Evolutionary conservation across 2,888 invertebrate species (phyloP).

Genomic region (Galerucella calmariensis): DNA sequence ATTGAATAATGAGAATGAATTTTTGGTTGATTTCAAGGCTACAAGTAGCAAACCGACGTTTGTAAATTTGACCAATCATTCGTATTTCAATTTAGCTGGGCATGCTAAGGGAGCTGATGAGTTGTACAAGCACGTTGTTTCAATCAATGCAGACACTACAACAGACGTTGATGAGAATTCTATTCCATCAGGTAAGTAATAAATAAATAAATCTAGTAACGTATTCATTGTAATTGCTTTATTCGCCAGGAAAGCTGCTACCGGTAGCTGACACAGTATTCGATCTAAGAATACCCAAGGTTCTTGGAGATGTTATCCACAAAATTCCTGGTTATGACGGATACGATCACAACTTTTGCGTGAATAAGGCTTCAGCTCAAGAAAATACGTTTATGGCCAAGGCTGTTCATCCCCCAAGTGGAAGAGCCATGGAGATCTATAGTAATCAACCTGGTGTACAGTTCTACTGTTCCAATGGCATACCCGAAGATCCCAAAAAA

Average conservation of each 20-base stretch:
- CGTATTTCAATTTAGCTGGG: slow-evolving; percentile 94
- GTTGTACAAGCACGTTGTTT: slow-evolving; percentile 76
- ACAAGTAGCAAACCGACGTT: slow-evolving; percentile 82
- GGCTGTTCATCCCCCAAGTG: slow-evolving; percentile 74
- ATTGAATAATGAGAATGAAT: slow-evolving; percentile 78
- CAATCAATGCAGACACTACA: slow-evolving; percentile 81
- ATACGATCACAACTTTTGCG: slow-evolving; percentile 86
- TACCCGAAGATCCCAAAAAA: slow-evolving; percentile 69
- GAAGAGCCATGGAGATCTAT: slow-evolving; percentile 76
- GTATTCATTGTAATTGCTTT: slow-evolving; percentile 9
- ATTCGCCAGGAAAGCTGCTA: slow-evolving; percentile 72
- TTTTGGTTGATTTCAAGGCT: slow-evolving; percentile 81
- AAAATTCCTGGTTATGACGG: slow-evolving; percentile 75
- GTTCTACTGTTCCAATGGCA: slow-evolving; percentile 84
- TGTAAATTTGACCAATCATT: slow-evolving; percentile 87
- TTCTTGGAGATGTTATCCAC: slow-evolving; percentile 75
- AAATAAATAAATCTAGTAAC: not conserved
- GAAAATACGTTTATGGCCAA: slow-evolving; percentile 74
- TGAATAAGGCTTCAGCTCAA: slow-evolving; percentile 71
- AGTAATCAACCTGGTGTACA: slow-evolving; percentile 92
- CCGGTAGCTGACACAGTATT: slow-evolving; percentile 77
- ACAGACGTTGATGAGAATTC: slow-evolving; percentile 77
- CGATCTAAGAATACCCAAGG: slow-evolving; percentile 77
- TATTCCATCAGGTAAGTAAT: slow-evolving; percentile 75
- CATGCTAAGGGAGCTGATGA: slow-evolving; percentile 77